phyloP scores from a whole-genome alignment of 2,113 vertebrate genomes.

The Plotosus lineatus region DNA sequence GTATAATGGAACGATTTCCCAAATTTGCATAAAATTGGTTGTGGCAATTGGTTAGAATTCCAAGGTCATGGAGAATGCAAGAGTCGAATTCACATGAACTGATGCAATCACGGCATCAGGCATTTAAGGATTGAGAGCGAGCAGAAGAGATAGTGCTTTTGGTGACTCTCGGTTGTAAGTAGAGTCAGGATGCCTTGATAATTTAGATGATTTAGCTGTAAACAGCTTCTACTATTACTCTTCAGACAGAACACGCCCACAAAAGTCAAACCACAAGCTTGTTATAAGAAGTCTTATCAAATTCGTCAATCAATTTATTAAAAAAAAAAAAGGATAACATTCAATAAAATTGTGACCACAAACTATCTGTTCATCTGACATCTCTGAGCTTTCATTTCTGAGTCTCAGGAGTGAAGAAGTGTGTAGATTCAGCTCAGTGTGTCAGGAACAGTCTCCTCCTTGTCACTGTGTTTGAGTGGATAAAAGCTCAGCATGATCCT shows the following conservation, averaged over 20 bases:
- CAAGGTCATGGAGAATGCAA: too few species aligned
- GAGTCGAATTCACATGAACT: too few species aligned
- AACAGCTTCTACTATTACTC: neutral
- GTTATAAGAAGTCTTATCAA: neutral
- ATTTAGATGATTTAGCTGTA: neutral
- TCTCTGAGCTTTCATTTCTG: neutral
- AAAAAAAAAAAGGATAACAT: neutral
- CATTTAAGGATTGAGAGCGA: too few species aligned
- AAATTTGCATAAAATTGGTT: too few species aligned
- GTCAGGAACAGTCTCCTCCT: conserved; percentile 57
- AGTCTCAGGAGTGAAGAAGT: conserved; percentile 15
- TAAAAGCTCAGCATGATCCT: conserved; percentile 70
- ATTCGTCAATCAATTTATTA: neutral
- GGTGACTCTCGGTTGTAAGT: neutral
- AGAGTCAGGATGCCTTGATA: neutral
- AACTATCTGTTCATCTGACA: neutral
- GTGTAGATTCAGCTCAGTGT: neutral
- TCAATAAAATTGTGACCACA: too few species aligned
- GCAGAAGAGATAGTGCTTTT: neutral
- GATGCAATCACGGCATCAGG: too few species aligned
- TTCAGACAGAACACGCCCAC: neutral
- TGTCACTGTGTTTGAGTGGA: conserved; percentile 60
- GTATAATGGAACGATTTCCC: too few species aligned
- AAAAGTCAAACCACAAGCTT: neutral
- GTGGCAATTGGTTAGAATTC: too few species aligned